Conservation (phyloP, 1,140 invertebrate genomes). For the Saccostrea echinata region DNA sequence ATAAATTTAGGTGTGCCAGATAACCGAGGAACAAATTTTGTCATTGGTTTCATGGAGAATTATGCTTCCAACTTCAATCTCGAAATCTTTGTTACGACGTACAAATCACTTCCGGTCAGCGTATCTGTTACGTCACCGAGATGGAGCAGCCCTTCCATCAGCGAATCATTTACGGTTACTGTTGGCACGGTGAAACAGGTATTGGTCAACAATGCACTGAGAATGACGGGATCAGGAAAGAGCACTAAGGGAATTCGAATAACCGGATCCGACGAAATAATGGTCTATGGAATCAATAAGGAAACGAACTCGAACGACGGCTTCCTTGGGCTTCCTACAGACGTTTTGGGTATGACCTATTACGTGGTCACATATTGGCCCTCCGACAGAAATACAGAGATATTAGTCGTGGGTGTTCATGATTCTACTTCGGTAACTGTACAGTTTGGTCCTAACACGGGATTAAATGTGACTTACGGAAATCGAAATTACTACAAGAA, state of each 20-base stretch:
- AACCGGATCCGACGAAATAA: constrained; percentile 53
- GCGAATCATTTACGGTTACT: constrained; percentile 29
- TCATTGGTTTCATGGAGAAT: constrained; percentile 54
- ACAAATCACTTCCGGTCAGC: constrained; percentile 22
- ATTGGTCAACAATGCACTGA: constrained; percentile 37
- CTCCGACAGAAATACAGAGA: constrained; percentile 42
- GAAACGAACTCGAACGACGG: constrained; percentile 63
- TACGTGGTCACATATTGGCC: constrained; percentile 58
- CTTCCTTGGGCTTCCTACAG: constrained; percentile 65
- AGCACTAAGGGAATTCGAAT: constrained; percentile 55
- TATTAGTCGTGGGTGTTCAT: constrained; percentile 47
- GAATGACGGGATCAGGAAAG: constrained; percentile 43
- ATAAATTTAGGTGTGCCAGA: constrained; percentile 50
- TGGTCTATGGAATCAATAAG: constrained; percentile 65
- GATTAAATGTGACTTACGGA: constrained; percentile 44
- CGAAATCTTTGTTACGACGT: constrained; percentile 47
- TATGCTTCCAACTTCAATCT: not conserved
- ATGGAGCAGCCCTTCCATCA: constrained; percentile 11
- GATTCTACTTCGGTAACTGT: constrained; percentile 55
- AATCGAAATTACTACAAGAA: constrained; percentile 55
- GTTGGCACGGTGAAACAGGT: constrained; percentile 40
- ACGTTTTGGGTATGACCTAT: constrained; percentile 64
- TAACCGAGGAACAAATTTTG: constrained; percentile 52
- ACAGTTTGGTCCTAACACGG: constrained; percentile 42
- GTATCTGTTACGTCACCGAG: constrained; percentile 43